Percentiles rank a stretch among this genome's conserved stretches.
Conservation (phyloP, 92 coral and sea anemone genomes). For the Phenganax marumi region DNA sequence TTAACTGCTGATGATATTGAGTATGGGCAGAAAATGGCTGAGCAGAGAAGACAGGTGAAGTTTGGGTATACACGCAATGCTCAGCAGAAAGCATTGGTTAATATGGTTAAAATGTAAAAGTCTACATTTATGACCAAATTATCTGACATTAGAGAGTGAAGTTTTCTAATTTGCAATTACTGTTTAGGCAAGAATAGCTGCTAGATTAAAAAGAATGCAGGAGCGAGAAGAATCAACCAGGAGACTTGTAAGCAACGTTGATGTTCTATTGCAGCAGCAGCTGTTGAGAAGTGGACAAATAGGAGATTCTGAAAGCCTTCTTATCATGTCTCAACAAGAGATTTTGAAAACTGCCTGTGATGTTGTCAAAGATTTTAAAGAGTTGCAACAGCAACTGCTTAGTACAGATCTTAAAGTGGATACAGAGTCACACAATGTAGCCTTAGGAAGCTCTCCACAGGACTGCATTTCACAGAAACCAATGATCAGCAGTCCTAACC, state of each 20-base stretch:
- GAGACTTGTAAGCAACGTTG: constrained; percentile 85
- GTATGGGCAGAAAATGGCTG: constrained; percentile 67
- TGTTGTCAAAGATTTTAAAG: constrained; percentile 68
- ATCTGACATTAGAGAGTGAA: not conserved
- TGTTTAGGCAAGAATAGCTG: constrained; percentile 70
- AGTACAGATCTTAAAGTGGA: constrained; percentile 68
- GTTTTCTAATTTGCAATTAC: not conserved
- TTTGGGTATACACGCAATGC: no score
- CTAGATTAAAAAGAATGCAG: constrained; percentile 78
- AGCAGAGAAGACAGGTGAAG: constrained; percentile 63
- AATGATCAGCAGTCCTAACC: not conserved
- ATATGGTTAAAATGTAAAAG: no score
- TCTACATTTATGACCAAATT: no score
- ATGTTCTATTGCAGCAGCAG: constrained; percentile 74
- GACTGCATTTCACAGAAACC: not conserved
- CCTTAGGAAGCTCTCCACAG: constrained; percentile 21
- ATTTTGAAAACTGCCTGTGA: constrained; percentile 73
- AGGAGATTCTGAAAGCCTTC: constrained; percentile 13
- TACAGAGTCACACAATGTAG: constrained; percentile 29
- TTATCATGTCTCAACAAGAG: constrained; percentile 60
- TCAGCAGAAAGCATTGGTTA: no score
- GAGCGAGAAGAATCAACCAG: constrained; percentile 85
- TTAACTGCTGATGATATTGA: constrained; percentile 55
- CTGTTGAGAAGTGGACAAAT: constrained; percentile 58
- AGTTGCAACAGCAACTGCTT: constrained; percentile 58